phyloP scores from a whole-genome alignment of 2,113 vertebrate species.

The Eulacestoma nigropectus region DNA sequence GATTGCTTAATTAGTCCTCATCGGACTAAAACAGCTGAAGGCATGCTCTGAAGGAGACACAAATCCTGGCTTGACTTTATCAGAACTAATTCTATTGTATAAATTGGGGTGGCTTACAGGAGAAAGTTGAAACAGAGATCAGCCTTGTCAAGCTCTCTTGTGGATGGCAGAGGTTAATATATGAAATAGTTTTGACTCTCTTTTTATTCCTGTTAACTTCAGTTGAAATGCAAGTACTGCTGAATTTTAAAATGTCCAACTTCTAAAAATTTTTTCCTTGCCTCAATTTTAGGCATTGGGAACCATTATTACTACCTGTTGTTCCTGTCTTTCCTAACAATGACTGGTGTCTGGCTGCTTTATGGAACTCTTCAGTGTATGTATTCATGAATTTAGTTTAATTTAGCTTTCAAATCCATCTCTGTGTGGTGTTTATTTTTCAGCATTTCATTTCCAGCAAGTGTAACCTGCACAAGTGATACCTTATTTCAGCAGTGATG shows the following conservation, averaged over 20 bases:
- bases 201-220: neutral
- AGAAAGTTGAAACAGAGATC: neutral
- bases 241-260: neutral
- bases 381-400: conserved; percentile 63
- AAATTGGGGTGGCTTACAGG: neutral
- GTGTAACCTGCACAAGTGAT: neutral
- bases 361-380: conserved; percentile 83
- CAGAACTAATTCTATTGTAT: neutral
- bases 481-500: neutral
- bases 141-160: neutral
- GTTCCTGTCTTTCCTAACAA: conserved; percentile 77
- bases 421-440: neutral
- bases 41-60: neutral
- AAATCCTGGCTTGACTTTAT: neutral
- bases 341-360: conserved; percentile 80
- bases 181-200: neutral
- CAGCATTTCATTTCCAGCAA: neutral
- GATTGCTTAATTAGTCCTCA: neutral
- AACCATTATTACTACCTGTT: conserved; percentile 88
- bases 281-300: conserved; percentile 77
- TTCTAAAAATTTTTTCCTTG: neutral
- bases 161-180: neutral
- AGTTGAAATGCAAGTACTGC: neutral
- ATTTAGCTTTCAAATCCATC: neutral
- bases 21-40: neutral